A percentile compares a stretch with the other conserved stretches of the same genome.
phyloP scores from a whole-genome alignment of 2,888 invertebrate species.

The Clanis bilineata region DNA sequence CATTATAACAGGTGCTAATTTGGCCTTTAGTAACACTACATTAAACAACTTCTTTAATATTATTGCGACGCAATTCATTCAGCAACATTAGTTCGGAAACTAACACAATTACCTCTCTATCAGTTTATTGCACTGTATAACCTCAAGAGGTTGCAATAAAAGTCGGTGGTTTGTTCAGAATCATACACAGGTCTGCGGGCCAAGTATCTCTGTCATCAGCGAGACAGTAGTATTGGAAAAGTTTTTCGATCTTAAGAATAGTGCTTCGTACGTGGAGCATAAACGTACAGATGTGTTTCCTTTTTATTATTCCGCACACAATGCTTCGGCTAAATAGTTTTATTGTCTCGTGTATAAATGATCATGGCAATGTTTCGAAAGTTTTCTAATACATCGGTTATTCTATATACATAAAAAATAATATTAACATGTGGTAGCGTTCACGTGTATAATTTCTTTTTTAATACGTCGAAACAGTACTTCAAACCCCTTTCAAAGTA shows the following conservation, averaged over 20 bases:
- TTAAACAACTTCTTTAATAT: background rate
- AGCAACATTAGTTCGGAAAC: background rate
- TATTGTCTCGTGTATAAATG: constrained; percentile 39
- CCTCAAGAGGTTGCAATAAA: constrained; percentile 12
- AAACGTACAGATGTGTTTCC: constrained; percentile 62
- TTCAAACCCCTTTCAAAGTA: too few species aligned
- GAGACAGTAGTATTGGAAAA: constrained; percentile 72
- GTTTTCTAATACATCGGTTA: too few species aligned
- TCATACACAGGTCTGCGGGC: constrained; percentile 16
- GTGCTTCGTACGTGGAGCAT: constrained; percentile 69
- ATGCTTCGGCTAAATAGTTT: constrained; percentile 58
- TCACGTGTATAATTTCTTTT: too few species aligned
- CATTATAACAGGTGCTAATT: too few species aligned
- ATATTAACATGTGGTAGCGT: too few species aligned
- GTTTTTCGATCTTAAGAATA: constrained; percentile 75
- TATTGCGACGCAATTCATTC: background rate
- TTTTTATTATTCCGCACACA: constrained; percentile 67
- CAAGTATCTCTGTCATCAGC: constrained; percentile 74
- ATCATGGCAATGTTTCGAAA: background rate
- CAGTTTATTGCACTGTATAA: constrained; percentile 9
- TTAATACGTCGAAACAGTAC: too few species aligned
- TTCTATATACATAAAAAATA: too few species aligned
- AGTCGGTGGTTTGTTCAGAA: constrained; percentile 6
- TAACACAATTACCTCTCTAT: background rate
- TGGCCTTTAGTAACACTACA: too few species aligned